Percentiles rank a stretch among this genome's conserved stretches.
Evolutionary conservation across 2,797 vertebrate genomes (phyloP).

Genomic region (Cyprinella venusta): DNA sequence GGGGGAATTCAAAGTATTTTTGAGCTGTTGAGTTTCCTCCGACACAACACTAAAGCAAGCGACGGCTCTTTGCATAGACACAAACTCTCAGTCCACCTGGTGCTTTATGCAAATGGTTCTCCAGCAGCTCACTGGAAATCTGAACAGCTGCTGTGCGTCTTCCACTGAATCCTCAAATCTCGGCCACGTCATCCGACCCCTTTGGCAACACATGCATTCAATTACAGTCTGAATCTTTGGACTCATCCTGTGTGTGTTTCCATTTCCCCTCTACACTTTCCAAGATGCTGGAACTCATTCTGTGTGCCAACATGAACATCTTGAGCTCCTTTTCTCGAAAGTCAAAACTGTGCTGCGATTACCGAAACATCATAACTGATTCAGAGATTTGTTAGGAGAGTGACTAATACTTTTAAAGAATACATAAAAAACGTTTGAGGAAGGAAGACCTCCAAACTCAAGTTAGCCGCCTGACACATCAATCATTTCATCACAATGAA

Average conservation of each 20-base stretch:
- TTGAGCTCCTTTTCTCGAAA: neutral
- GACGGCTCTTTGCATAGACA: slow-evolving; percentile 20
- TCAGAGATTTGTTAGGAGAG: neutral
- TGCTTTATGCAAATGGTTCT: neutral
- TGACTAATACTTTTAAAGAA: neutral
- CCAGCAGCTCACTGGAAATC: neutral
- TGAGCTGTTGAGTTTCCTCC: no score
- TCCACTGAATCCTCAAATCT: neutral
- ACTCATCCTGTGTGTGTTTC: neutral
- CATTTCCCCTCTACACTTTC: slow-evolving; percentile 26
- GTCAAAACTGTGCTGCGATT: neutral
- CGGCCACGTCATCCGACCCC: slow-evolving; percentile 40
- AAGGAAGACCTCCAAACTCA: neutral
- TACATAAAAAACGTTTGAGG: neutral
- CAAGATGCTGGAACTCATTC: neutral
- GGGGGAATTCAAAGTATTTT: no score
- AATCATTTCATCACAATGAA: no score
- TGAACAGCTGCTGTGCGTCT: neutral
- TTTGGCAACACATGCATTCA: slow-evolving; percentile 44
- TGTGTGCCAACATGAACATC: slow-evolving; percentile 21
- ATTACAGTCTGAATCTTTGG: slow-evolving; percentile 20
- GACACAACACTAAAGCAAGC: neutral
- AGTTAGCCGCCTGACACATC: neutral
- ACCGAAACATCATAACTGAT: neutral
- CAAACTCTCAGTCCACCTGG: slow-evolving; percentile 12